phyloP scores from a whole-genome alignment of 2,113 vertebrate species.

The Glaucidium brasilianum region DNA sequence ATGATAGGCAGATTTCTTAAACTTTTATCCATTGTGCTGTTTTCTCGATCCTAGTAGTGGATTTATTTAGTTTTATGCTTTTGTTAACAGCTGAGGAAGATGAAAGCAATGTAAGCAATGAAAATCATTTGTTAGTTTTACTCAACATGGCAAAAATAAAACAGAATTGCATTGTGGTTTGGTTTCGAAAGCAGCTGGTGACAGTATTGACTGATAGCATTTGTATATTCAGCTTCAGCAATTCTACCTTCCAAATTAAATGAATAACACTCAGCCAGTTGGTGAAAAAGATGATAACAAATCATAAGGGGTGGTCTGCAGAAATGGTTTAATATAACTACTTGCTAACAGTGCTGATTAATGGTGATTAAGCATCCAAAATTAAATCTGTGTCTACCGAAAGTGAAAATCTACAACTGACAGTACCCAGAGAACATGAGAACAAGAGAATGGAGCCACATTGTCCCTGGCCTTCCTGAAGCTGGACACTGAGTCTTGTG shows the following conservation, averaged over 20 bases:
- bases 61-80: neutral
- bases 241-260: neutral
- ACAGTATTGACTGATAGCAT: neutral
- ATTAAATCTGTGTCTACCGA: neutral
- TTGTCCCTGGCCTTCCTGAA: neutral
- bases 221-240: neutral
- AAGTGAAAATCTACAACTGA: neutral
- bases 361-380: neutral
- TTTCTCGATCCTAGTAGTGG: neutral
- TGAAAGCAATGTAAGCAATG: neutral
- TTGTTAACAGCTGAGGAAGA: neutral
- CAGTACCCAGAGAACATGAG: neutral
- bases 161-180: neutral
- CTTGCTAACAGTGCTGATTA: neutral
- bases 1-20: neutral
- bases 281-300: neutral
- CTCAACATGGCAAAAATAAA: neutral
- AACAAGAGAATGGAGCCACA: neutral
- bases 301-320: neutral
- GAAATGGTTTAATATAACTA: neutral
- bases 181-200: neutral
- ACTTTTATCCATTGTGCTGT: neutral
- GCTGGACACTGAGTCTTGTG: neutral
- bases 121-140: neutral
- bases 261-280: neutral